These are phyloP conservation scores for Monochamus alternatus DNA, from an alignment of 2,888 invertebrate species.

Conservation along the genomic window DNA sequence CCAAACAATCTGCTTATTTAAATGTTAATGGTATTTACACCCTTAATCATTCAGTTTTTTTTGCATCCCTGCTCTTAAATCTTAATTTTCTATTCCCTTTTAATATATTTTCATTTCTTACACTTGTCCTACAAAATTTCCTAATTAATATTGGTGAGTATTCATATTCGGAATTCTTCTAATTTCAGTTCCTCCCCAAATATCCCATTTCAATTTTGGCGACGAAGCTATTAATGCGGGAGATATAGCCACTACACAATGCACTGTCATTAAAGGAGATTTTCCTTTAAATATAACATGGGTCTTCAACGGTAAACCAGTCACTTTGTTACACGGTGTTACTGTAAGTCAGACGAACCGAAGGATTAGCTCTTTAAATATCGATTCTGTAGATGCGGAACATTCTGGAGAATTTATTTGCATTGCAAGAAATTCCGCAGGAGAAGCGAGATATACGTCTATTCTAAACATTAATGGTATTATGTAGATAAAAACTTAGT, in stretches of 20 bases:
- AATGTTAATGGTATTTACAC: constrained; percentile 78
- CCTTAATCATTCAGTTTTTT: neutral
- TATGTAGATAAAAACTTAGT: neutral
- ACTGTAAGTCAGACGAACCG: constrained; percentile 53
- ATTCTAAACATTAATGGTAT: constrained; percentile 80
- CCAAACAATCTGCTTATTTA: constrained; percentile 77
- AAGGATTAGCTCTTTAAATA: constrained; percentile 55
- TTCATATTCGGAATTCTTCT: neutral
- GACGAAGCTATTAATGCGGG: constrained; percentile 78
- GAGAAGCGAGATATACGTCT: constrained; percentile 77
- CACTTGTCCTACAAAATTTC: too few relatives aligned
- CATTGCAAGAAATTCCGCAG: constrained; percentile 77
- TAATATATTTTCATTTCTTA: neutral
- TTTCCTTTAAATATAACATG: constrained; percentile 83
- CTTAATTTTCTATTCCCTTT: neutral
- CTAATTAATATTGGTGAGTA: too few relatives aligned
- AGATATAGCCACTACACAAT: constrained; percentile 79
- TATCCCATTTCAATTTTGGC: constrained; percentile 75
- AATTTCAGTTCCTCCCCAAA: constrained; percentile 63
- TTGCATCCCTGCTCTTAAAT: neutral
- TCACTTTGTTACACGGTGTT: constrained; percentile 68
- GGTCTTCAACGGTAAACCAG: constrained; percentile 78
- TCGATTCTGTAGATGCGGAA: constrained; percentile 73
- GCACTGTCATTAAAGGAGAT: constrained; percentile 84
- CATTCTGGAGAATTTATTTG: constrained; percentile 79